Evolutionary conservation across 2,113 vertebrate genomes (phyloP), one percentile per base, ranked within the genome.

Genomic region (Hydrolagus affinis): DNA sequence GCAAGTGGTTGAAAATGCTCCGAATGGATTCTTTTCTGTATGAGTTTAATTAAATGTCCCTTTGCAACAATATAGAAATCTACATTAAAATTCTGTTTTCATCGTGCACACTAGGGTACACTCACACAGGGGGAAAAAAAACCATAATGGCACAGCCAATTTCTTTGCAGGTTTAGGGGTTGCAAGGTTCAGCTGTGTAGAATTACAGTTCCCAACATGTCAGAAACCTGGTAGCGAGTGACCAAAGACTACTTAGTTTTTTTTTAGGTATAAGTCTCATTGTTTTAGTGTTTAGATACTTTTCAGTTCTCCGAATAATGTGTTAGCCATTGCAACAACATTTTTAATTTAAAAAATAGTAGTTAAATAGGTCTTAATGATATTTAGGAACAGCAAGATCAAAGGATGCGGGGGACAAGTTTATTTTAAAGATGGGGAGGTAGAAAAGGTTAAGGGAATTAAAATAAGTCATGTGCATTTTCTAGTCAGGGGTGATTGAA

Each of bases 1-100:
- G 23, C 59, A 28, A 80, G 77, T 80, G 77, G 14, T 23, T 64
- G 23, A 8, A 64, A 80, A 64, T 17, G 8, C 60, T 64, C 57
- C 17, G 12, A 62, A 80, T 23, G n/a, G 23, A 17, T 64, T 80
- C 59, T 15, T 64, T 80, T 15, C 77, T 64, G 77, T 28, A 64
- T 14, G 12, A 30, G 59, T 80, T 80, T 80, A 64, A 80, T 80
- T 64, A 80, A 80, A 80, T 64, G 60, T 80, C 77, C 12, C 21
- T 80, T 64, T 64, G 59, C 23, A n/a, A 28, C 23, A 3, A 21
- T 15, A 23, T 60, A 64, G 57, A 14, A 62, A 62, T 62, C 56
- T 11, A 25, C 57, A 12, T 78, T 25, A 8, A 6, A 8, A 23
- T 62, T 25, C 23, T 62, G 57, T 25, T 17, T 73, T 17, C 10